phyloP scores from a whole-genome alignment of 2,797 vertebrate species.

The Coccyzus lansbergi region DNA sequence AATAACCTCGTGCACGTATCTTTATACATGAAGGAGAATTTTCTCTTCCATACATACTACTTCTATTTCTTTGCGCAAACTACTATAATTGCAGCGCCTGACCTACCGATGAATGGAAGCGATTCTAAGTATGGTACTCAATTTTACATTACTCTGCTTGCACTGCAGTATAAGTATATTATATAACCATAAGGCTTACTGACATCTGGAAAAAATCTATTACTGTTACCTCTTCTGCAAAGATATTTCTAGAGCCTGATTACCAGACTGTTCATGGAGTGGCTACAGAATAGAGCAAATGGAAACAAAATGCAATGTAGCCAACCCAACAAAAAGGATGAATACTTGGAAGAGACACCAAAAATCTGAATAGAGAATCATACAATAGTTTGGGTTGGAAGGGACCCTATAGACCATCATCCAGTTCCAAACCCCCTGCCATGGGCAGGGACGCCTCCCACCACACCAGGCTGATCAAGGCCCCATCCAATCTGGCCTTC shows the following conservation, averaged over 20 bases:
- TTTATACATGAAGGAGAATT: neutral
- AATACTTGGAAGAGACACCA: neutral
- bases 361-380: neutral
- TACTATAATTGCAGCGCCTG: neutral
- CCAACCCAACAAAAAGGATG: neutral
- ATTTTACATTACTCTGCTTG: neutral
- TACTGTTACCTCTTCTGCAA: slow-evolving; percentile 38
- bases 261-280: neutral
- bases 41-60: neutral
- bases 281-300: neutral
- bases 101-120: neutral
- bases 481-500: too few relatives aligned
- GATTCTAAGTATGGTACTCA: neutral
- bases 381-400: too few relatives aligned
- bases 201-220: slow-evolving; percentile 47
- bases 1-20: neutral
- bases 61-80: neutral
- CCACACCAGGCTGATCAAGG: too few relatives aligned
- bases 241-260: slow-evolving; percentile 15
- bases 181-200: neutral
- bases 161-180: neutral
- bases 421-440: too few relatives aligned
- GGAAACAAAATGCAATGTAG: slow-evolving; percentile 1
- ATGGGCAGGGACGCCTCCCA: too few relatives aligned
- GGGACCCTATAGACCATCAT: too few relatives aligned